These are phyloP conservation scores for Tetrao urogallus DNA, from an alignment of 2,113 vertebrate genomes.

Conservation along the genomic window DNA sequence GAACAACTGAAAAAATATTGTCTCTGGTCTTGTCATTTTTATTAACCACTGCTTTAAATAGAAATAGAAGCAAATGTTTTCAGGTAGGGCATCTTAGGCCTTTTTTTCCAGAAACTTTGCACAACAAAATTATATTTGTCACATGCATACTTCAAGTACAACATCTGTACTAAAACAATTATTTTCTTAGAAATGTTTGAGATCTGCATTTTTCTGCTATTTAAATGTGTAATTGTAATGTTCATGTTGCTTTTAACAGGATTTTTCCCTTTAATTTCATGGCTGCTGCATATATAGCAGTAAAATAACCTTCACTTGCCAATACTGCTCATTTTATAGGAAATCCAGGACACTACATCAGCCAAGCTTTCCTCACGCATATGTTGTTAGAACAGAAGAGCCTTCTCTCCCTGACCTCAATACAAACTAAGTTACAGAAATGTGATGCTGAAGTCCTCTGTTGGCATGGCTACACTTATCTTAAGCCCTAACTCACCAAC, in stretches of 20 bases:
- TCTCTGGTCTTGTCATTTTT: not conserved
- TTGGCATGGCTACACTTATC: not conserved
- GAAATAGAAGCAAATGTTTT: not conserved
- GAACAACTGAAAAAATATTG: not conserved
- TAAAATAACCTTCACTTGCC: not conserved
- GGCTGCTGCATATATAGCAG: slow-evolving; percentile 12
- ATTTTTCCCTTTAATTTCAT: slow-evolving; percentile 40
- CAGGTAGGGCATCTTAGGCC: not conserved
- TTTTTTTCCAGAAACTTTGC: not conserved
- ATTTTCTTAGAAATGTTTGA: not conserved
- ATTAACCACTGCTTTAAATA: not conserved
- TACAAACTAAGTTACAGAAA: not conserved
- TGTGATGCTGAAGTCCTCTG: not conserved
- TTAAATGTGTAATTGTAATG: not conserved
- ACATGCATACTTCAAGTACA: not conserved
- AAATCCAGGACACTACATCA: not conserved
- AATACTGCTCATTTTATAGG: slow-evolving; percentile 11
- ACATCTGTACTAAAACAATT: not conserved
- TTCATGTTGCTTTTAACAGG: not conserved
- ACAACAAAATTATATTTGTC: not conserved
- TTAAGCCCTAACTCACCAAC: not conserved
- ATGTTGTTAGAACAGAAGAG: not conserved
- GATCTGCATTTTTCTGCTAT: not conserved
- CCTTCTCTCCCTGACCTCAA: not conserved
- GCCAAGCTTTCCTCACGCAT: slow-evolving; percentile 7